Conservation (phyloP, 2,113 vertebrate genomes). For the Tetrao urogallus region DNA sequence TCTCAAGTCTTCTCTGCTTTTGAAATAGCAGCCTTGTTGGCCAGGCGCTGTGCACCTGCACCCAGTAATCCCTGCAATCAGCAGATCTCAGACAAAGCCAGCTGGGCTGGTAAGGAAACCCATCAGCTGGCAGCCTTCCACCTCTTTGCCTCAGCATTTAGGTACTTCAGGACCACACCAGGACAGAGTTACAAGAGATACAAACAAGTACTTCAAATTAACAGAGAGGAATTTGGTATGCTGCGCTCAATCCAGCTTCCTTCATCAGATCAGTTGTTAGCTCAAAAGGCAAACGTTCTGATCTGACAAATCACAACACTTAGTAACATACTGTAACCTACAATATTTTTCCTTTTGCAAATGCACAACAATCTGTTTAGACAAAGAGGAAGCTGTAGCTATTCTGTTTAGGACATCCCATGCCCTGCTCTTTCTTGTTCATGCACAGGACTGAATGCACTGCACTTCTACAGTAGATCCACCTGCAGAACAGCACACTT, state of each 20-base stretch:
- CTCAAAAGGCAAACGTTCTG: neutral
- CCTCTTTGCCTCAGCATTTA: neutral
- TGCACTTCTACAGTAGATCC: neutral
- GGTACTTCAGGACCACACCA: neutral
- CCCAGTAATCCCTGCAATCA: neutral
- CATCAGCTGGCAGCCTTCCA: neutral
- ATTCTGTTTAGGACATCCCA: neutral
- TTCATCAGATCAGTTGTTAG: neutral
- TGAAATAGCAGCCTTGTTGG: neutral
- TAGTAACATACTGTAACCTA: neutral
- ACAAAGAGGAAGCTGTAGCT: neutral
- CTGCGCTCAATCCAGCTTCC: neutral
- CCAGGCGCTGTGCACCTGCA: neutral
- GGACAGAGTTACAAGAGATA: neutral
- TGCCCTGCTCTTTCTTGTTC: neutral
- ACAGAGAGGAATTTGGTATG: neutral
- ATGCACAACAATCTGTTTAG: neutral
- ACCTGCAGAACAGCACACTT: fast-evolving
- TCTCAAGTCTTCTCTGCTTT: neutral
- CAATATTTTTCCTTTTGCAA: neutral
- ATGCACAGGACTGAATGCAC: neutral
- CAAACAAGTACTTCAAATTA: neutral
- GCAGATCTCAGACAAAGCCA: neutral
- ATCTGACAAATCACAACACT: neutral
- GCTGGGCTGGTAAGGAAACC: neutral